Evolutionary conservation across 2,888 invertebrate species (phyloP).

Genomic region (Dasysyrphus albostriatus): DNA sequence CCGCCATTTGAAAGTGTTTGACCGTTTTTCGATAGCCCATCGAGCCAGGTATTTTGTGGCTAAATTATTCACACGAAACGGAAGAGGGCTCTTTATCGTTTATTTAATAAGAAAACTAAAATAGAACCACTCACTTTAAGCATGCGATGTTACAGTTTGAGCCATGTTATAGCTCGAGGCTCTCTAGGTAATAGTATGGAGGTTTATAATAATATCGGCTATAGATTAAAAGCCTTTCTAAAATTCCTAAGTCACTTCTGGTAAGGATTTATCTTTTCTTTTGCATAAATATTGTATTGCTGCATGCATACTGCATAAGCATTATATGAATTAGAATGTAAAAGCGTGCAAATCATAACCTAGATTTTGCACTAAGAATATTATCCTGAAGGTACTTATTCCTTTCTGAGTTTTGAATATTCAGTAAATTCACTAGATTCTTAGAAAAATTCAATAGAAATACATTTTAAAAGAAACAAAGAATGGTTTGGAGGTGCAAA

Average conservation of each 20-base stretch:
- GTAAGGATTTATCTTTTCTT: slow-evolving; percentile 20
- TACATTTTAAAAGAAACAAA: too few species aligned
- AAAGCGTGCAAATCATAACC: slow-evolving; percentile 10
- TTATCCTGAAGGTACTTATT: not conserved
- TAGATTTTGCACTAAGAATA: not conserved
- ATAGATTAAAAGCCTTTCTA: slow-evolving; percentile 36
- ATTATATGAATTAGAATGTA: not conserved
- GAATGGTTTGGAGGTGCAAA: too few species aligned
- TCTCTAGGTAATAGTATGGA: not conserved
- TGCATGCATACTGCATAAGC: too few species aligned
- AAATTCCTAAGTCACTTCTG: slow-evolving; percentile 21
- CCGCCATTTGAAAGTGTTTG: slow-evolving; percentile 25
- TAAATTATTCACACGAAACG: slow-evolving; percentile 41
- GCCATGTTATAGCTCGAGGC: slow-evolving; percentile 25
- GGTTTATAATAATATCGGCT: slow-evolving; percentile 7
- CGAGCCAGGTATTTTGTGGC: not conserved
- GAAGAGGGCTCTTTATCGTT: slow-evolving; percentile 28
- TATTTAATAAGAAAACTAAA: not conserved
- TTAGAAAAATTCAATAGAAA: too few species aligned
- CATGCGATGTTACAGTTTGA: slow-evolving; percentile 43
- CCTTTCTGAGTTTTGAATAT: not conserved
- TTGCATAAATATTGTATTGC: not conserved
- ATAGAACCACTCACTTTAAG: slow-evolving; percentile 33
- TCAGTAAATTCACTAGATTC: too few species aligned
- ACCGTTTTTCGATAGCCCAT: slow-evolving; percentile 22